Percentiles rank a stretch among this genome's conserved stretches.
Conservation (phyloP, 2,113 vertebrate genomes). For the Morone saxatilis region DNA sequence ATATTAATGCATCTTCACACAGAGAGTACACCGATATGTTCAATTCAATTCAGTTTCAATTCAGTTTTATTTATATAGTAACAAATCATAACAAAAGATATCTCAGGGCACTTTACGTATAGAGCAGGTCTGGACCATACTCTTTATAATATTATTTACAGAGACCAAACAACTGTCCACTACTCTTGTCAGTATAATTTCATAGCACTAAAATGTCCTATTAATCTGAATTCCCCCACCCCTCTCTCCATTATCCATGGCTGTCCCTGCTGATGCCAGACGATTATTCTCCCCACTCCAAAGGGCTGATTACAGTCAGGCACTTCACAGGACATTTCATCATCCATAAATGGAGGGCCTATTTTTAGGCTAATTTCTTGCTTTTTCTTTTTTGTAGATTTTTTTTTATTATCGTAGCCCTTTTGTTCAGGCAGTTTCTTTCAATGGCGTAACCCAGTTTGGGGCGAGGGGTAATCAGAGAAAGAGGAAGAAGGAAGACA, state of each 20-base stretch:
- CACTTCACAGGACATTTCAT: conserved; percentile 64
- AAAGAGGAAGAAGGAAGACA: neutral
- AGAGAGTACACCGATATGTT: conserved; percentile 10
- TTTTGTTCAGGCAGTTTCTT: conserved; percentile 22
- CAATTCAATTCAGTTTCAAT: too few species aligned
- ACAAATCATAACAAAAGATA: too few species aligned
- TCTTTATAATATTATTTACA: too few species aligned
- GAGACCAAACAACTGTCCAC: neutral
- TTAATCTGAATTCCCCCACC: conserved; percentile 25
- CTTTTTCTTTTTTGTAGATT: neutral
- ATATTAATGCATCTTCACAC: conserved; percentile 7
- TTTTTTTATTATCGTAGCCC: neutral
- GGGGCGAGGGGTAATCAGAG: conserved; percentile 1
- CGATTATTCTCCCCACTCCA: conserved; percentile 51
- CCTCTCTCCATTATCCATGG: conserved; percentile 26
- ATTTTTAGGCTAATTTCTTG: conserved; percentile 52
- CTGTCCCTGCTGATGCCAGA: conserved; percentile 29
- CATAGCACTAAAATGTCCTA: conserved; percentile 21
- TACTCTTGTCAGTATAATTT: conserved; percentile 31
- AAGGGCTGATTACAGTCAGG: conserved; percentile 65
- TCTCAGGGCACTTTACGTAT: too few species aligned
- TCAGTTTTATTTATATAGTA: too few species aligned
- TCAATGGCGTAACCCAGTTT: conserved; percentile 30
- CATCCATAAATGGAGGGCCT: conserved; percentile 51
- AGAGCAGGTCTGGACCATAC: too few species aligned